Evolutionary conservation across 2,797 vertebrate genomes (phyloP).

Genomic region (Masticophis lateralis): DNA sequence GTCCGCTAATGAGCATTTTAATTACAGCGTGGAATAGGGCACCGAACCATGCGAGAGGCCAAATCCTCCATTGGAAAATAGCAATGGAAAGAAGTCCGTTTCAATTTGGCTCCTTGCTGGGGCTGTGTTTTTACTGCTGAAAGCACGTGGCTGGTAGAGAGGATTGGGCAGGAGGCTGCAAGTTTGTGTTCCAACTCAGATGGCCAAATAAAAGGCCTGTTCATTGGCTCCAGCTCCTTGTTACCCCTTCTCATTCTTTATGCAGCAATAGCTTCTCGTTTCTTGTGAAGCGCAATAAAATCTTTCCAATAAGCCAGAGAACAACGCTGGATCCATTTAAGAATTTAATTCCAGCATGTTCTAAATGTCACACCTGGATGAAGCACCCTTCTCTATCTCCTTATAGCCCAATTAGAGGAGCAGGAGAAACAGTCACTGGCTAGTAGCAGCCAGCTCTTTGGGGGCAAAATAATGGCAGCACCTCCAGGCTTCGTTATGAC

Average conservation of each 20-base stretch:
- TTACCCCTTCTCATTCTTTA: neutral
- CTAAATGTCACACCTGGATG: neutral
- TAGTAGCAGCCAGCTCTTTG: neutral
- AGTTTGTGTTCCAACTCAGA: neutral
- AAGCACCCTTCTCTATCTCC: neutral
- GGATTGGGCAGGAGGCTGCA: neutral
- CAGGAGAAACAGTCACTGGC: neutral
- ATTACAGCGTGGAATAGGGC: slow-evolving; percentile 65
- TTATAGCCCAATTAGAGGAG: neutral
- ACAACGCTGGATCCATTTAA: neutral
- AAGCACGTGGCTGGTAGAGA: neutral
- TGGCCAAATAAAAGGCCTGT: neutral
- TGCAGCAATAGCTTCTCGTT: neutral
- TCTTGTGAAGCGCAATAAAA: neutral
- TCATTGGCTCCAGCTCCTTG: neutral
- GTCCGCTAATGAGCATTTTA: slow-evolving; percentile 77
- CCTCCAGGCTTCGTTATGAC: neutral
- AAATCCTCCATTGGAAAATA: slow-evolving; percentile 49
- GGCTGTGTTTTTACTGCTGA: neutral
- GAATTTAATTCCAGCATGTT: neutral
- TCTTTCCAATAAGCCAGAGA: neutral
- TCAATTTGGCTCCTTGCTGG: slow-evolving; percentile 21
- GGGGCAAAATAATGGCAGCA: neutral
- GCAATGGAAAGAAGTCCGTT: slow-evolving; percentile 9
- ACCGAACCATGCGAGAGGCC: slow-evolving; percentile 66